A percentile compares a stretch with the other conserved stretches of the same genome.
Evolutionary conservation across 2,797 vertebrate species (phyloP).

Genomic region (Menidia menidia): DNA sequence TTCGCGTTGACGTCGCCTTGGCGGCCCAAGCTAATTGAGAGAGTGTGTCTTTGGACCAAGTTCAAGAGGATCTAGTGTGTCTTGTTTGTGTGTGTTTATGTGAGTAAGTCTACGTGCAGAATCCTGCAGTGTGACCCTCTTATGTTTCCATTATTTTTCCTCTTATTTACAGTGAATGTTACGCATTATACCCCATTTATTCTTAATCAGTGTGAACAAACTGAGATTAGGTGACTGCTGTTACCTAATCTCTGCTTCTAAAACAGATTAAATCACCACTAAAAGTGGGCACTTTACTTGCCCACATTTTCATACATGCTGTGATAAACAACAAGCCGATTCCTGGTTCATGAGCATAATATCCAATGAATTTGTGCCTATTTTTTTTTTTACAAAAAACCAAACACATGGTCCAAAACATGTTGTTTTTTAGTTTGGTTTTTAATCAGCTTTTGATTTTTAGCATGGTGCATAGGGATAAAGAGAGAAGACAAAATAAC

Average conservation of each 20-base stretch:
- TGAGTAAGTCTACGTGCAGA: conserved; percentile 31
- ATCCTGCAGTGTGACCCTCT: neutral
- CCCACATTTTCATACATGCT: conserved; percentile 13
- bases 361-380: conserved; percentile 15
- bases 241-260: conserved; percentile 45
- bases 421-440: conserved; percentile 22
- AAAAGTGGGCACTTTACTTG: conserved; percentile 35
- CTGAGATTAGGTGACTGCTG: conserved; percentile 11
- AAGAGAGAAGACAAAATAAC: neutral
- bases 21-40: conserved; percentile 76
- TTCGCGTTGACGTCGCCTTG: conserved; percentile 76
- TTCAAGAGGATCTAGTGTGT: conserved; percentile 72
- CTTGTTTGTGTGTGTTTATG: conserved; percentile 52
- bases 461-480: neutral
- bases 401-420: conserved; percentile 30
- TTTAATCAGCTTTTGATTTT: conserved; percentile 30
- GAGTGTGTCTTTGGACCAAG: conserved; percentile 76
- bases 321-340: conserved; percentile 22
- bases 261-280: conserved; percentile 53
- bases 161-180: conserved; percentile 22
- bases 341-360: conserved; percentile 29
- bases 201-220: conserved; percentile 9
- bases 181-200: conserved; percentile 8
- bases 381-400: conserved; percentile 28
- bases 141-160: conserved; percentile 17